Evolutionary conservation across 2,113 vertebrate species (phyloP).

Genomic region (Uropsilus gracilis): DNA sequence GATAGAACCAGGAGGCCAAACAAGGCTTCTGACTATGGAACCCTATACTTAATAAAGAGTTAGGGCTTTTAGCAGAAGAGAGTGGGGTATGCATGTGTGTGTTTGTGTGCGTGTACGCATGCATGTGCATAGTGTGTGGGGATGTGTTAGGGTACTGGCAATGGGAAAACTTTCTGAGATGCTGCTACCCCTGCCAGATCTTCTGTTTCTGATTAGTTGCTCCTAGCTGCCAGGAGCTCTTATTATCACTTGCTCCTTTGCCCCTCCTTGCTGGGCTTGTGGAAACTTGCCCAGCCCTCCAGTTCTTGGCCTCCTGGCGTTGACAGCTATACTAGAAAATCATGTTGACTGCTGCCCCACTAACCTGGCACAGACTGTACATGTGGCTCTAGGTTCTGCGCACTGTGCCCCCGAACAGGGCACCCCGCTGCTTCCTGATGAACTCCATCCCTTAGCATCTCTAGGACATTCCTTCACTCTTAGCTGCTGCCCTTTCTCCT

Average conservation of each 20-base stretch:
- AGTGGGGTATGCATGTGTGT: neutral
- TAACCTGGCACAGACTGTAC: neutral
- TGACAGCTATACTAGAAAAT: conserved; percentile 54
- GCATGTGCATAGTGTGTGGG: no score
- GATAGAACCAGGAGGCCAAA: neutral
- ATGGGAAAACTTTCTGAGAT: neutral
- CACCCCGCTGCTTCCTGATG: neutral
- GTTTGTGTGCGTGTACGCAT: no score
- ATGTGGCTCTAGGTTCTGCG: neutral
- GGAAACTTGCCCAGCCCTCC: conserved; percentile 69
- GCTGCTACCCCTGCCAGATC: neutral
- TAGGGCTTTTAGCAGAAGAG: neutral
- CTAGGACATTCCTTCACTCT: neutral
- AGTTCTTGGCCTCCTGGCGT: conserved; percentile 17
- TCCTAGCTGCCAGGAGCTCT: neutral
- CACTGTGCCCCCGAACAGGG: no score
- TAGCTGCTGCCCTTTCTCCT: neutral
- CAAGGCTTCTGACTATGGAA: neutral
- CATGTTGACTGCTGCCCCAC: neutral
- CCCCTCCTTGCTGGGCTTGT: conserved; percentile 61
- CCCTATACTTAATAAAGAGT: neutral
- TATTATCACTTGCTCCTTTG: conserved; percentile 31
- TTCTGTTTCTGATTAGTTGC: conserved; percentile 50
- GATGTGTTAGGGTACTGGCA: no score
- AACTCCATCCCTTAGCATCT: neutral